These are phyloP conservation scores for Tethya wilhelma DNA, from an alignment of 37 sponge, comb jelly and placozoan species.

Conservation along the genomic window DNA sequence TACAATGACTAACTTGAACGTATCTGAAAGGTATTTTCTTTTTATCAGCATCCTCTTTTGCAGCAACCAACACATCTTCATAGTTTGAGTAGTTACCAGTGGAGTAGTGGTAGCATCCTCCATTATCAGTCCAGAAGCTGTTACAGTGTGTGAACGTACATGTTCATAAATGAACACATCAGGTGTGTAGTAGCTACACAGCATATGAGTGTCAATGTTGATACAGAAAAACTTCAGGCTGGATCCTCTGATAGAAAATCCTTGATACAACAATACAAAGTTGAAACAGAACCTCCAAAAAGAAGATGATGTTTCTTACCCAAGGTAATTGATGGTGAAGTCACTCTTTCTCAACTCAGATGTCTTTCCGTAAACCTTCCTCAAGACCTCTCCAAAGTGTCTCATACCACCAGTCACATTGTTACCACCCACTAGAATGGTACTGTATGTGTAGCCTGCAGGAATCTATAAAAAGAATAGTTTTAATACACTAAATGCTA, in stretches of 20 bases:
- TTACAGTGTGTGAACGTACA: too few species aligned
- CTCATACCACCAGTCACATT: slow-evolving; percentile 51
- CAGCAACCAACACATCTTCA: slow-evolving; percentile 72
- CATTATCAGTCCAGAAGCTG: slow-evolving; percentile 88
- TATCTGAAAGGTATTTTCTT: slow-evolving; percentile 60
- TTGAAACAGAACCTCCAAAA: too few species aligned
- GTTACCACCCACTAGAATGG: slow-evolving; percentile 59
- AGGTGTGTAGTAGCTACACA: too few species aligned
- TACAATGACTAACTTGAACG: too few species aligned
- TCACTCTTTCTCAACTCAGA: slow-evolving; percentile 39
- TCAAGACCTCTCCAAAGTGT: slow-evolving; percentile 56
- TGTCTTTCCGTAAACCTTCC: slow-evolving; percentile 31
- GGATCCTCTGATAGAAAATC: too few species aligned
- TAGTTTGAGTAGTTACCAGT: slow-evolving; percentile 72
- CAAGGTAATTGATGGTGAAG: slow-evolving; percentile 81
- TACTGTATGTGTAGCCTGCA: slow-evolving; percentile 23
- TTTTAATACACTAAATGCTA: too few species aligned
- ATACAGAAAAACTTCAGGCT: too few species aligned
- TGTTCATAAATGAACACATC: too few species aligned
- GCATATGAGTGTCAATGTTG: too few species aligned
- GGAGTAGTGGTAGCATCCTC: slow-evolving; percentile 82
- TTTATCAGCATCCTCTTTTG: slow-evolving; percentile 60
- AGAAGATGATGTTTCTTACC: too few species aligned
- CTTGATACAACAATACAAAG: too few species aligned
- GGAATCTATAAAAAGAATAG: slow-evolving; percentile 55